phyloP scores from a whole-genome alignment of 2,888 invertebrate species.

The Nomada fabriciana region DNA sequence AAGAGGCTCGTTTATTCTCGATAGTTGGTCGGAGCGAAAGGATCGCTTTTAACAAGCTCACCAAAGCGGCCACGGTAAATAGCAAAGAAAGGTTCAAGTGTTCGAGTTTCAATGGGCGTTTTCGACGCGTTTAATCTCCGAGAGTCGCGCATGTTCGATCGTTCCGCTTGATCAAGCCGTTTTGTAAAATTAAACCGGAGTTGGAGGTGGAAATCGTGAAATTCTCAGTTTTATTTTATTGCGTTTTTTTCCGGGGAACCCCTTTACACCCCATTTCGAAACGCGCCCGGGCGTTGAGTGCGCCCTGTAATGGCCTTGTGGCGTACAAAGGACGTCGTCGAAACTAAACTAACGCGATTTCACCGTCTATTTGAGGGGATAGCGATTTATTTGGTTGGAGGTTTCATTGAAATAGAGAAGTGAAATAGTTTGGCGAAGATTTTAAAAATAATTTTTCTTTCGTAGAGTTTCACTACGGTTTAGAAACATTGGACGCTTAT shows the following conservation, averaged over 20 bases:
- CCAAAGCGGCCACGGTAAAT: slow-evolving; percentile 13
- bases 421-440: neutral
- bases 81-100: slow-evolving; percentile 25
- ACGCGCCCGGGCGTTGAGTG: neutral
- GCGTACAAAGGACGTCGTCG: slow-evolving; percentile 23
- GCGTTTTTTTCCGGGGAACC: slow-evolving; percentile 10
- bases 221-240: neutral
- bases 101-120: slow-evolving; percentile 27
- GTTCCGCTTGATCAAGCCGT: neutral
- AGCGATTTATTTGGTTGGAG: slow-evolving; percentile 20
- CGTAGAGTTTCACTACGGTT: neutral
- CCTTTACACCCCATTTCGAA: slow-evolving; percentile 8
- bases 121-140: slow-evolving; percentile 25
- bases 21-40: neutral
- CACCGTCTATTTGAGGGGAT: neutral
- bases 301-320: slow-evolving; percentile 12
- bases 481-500: neutral
- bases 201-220: neutral
- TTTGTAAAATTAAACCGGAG: slow-evolving; percentile 26
- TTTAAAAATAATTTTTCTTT: too few species aligned
- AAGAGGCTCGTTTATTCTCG: slow-evolving; percentile 30
- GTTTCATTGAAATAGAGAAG: neutral
- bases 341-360: slow-evolving; percentile 45
- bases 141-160: slow-evolving; percentile 5
- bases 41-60: slow-evolving; percentile 37